Percentiles rank a stretch among this genome's conserved stretches.
phyloP scores from a whole-genome alignment of 2,113 vertebrate species.

The Dasyornis broadbenti region DNA sequence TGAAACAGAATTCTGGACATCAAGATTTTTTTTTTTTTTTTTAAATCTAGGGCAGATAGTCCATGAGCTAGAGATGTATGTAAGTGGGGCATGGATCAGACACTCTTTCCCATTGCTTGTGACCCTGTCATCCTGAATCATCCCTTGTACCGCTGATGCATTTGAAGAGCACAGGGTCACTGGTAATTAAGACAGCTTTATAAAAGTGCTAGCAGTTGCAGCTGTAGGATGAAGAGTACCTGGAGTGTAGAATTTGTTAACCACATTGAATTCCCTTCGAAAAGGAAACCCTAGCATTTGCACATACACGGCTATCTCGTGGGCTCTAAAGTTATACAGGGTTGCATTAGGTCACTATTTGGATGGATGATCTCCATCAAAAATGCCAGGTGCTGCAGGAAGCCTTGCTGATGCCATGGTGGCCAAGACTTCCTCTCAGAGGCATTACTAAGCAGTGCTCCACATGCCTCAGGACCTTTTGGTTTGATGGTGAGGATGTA shows the following conservation, averaged over 20 bases:
- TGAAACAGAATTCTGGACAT: neutral
- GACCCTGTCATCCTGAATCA: constrained; percentile 42
- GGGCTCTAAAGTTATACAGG: neutral
- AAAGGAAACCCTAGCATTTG: neutral
- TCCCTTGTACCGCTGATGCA: neutral
- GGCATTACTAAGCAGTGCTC: neutral
- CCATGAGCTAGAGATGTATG: neutral
- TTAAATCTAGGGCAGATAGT: neutral
- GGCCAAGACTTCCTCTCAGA: neutral
- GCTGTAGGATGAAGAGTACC: constrained; percentile 17
- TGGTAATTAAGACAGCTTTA: constrained; percentile 41
- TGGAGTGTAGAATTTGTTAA: constrained; percentile 18
- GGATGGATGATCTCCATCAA: neutral
- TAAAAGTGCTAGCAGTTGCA: constrained; percentile 11
- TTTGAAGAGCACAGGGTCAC: constrained; percentile 28
- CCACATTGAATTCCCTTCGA: neutral
- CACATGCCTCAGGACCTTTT: neutral
- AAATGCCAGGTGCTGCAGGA: neutral
- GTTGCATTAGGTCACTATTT: neutral
- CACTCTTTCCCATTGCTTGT: neutral
- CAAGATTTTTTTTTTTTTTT: neutral
- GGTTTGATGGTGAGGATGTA: neutral
- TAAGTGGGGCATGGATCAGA: constrained; percentile 15
- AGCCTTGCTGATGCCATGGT: neutral
- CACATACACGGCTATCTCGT: neutral